phyloP scores from a whole-genome alignment of 2,797 vertebrate species.

The Hydrolagus colliei region DNA sequence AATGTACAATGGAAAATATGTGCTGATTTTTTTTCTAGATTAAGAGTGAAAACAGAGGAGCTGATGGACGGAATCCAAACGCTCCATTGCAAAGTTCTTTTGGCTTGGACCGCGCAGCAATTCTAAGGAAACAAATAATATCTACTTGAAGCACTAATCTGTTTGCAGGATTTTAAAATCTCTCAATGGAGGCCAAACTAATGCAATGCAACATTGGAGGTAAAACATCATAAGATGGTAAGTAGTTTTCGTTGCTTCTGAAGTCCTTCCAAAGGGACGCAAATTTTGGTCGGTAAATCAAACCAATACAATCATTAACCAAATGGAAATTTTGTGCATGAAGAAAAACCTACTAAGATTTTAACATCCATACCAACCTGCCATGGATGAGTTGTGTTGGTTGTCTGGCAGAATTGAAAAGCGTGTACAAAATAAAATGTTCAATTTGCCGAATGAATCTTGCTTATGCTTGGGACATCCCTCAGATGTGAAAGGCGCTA shows the following conservation, averaged over 20 bases:
- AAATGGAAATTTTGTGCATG: not conserved
- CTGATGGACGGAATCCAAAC: not conserved
- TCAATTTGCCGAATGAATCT: not conserved
- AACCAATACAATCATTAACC: constrained; percentile 18
- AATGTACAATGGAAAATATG: not conserved
- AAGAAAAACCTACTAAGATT: not conserved
- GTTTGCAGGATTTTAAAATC: constrained; percentile 12
- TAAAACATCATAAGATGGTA: not conserved
- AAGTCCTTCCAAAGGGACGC: not conserved
- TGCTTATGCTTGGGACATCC: not conserved
- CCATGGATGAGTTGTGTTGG: not conserved
- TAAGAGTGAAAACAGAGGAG: constrained; percentile 17
- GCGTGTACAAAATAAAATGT: not conserved
- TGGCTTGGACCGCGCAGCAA: not conserved
- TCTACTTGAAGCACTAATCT: constrained; percentile 8
- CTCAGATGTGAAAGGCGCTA: too few relatives aligned
- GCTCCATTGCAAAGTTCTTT: not conserved
- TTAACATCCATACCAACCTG: not conserved
- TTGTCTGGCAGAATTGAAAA: not conserved
- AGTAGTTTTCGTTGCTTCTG: not conserved
- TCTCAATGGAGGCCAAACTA: not conserved
- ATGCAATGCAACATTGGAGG: constrained; percentile 15
- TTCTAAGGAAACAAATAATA: not conserved
- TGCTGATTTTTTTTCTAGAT: not conserved
- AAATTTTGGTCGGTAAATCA: not conserved